Evolutionary conservation across 2,113 vertebrate species (phyloP), one percentile per base, ranked within the genome.

Genomic region (Festucalex cinctus): DNA sequence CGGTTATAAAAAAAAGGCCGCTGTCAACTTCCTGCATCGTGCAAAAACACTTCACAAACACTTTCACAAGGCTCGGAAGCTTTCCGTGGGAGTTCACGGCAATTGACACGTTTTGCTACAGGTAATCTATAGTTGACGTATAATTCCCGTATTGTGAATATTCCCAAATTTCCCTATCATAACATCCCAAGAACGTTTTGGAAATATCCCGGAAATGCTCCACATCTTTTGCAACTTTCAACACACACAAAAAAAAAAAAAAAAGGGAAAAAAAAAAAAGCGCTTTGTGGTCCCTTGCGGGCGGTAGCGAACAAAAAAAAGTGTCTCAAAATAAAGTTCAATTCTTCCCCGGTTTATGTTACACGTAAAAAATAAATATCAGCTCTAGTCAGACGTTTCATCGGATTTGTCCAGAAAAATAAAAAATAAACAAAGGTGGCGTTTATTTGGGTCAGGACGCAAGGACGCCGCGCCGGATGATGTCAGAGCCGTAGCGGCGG

Each of bases 381-480:
- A 71, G 74, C 83, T 90, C 74, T 88, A 64, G 80, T 79, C 72
- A 81, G 72, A 79, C 78, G 64, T 81, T 73, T 73, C 58, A 66
- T 51, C 20, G 14, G 46, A 73, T 79, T 83, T 70, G 44, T 73
- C 37, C 28, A 80, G 65, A 81, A 83, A 85, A 84, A 82, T 78
- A 82, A 80, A 32, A 32, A 32, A 32, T n/a, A n/a, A n/a, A n/a
- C n/a, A 79, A 60, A 84, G 73, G 13, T 26, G 13, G 46, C 1
- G 65, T 56, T 51, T 6, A 58, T 51, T 48, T 70, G 16, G 5
- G 9, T 98, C 94, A 99, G 66, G 97, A 98, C 2, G 96, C 96
- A 77, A 99, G 79, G 76, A 99, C 96, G 75, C 96, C 95, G 0
- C 93, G 93, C 37, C 93, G 93, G 75, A 98, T 95, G 71, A 97